Evolutionary conservation across 2,888 invertebrate species (phyloP).

Genomic region (Cheiracanthium punctorium): DNA sequence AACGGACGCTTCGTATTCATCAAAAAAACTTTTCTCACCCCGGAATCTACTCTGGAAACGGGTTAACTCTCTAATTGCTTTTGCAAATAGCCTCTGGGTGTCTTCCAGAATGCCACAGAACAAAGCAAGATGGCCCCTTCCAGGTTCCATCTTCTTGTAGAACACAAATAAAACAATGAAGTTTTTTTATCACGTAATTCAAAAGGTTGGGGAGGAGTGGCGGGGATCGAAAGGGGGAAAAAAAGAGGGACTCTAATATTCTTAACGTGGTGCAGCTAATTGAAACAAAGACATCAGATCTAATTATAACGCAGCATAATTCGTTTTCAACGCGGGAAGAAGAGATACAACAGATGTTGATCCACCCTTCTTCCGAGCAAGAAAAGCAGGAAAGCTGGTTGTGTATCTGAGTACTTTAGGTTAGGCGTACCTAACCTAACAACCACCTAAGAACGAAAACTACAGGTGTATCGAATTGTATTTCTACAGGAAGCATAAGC

Average conservation of each 20-base stretch:
- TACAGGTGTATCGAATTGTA: too few species aligned
- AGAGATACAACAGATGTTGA: too few species aligned
- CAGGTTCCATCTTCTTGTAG: background rate
- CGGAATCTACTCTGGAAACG: background rate
- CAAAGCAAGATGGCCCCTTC: slow-evolving; percentile 27
- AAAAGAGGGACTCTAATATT: background rate
- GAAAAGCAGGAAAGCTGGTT: too few species aligned
- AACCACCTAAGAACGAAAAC: too few species aligned
- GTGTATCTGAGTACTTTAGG: too few species aligned
- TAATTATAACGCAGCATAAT: background rate
- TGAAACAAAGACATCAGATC: background rate
- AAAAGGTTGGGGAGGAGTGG: background rate
- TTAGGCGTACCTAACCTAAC: too few species aligned
- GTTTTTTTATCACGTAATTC: background rate
- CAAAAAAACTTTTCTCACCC: too few species aligned
- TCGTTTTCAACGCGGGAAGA: too few species aligned
- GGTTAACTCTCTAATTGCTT: slow-evolving; percentile 41
- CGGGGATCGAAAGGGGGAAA: background rate
- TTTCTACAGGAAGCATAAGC: too few species aligned
- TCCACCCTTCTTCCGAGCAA: too few species aligned
- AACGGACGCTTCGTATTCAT: too few species aligned
- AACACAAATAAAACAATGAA: background rate
- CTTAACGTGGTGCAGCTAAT: background rate
- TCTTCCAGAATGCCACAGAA: slow-evolving; percentile 21
- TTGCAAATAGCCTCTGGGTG: slow-evolving; percentile 51